Conservation (phyloP, 2,797 vertebrate genomes). For the Falco berigora region DNA sequence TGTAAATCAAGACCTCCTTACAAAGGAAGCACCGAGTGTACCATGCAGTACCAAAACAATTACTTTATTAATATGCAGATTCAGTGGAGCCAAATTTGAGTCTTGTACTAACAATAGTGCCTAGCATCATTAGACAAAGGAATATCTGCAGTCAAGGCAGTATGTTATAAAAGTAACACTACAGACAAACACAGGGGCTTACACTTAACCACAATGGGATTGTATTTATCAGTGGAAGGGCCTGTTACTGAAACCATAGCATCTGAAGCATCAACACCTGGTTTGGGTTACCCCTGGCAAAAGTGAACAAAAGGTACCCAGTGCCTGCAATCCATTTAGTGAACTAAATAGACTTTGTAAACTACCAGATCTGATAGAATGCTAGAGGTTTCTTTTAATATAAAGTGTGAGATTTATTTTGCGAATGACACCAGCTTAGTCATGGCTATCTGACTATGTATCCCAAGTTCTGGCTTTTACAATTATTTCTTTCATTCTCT, state of each 20-base stretch:
- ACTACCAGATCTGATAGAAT: neutral
- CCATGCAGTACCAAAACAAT: constrained; percentile 25
- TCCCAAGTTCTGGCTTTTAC: neutral
- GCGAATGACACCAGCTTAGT: neutral
- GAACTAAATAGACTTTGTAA: neutral
- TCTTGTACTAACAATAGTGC: constrained; percentile 10
- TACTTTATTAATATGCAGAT: neutral
- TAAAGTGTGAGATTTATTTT: neutral
- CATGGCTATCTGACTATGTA: neutral
- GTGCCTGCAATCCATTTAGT: neutral
- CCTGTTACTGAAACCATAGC: neutral
- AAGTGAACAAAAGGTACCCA: neutral
- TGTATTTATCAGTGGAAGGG: neutral
- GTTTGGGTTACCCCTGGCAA: neutral
- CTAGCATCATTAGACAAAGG: constrained; percentile 3
- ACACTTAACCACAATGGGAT: neutral
- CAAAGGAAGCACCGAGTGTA: neutral
- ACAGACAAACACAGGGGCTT: neutral
- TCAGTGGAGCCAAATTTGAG: neutral
- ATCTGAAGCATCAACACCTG: neutral
- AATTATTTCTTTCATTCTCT: neutral
- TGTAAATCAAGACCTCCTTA: neutral
- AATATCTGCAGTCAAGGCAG: neutral
- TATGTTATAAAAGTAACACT: neutral
- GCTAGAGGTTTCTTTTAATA: neutral